Base-by-base conservation (phyloP, 2,888 invertebrate species). In the Drosophila parthenogenetica region DNA sequence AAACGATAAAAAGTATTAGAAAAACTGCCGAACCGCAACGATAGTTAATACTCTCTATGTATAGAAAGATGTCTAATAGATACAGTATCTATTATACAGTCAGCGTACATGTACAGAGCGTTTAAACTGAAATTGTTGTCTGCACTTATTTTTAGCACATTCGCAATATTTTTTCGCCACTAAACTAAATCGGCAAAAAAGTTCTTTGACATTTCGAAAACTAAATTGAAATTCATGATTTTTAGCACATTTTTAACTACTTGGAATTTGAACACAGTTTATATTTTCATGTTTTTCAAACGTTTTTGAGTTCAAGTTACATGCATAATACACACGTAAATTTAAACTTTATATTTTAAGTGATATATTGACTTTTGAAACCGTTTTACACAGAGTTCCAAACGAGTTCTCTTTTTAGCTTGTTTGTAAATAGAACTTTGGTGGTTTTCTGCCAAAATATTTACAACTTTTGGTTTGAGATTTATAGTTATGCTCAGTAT, bases 1-100 rank as follows among this genome's bases (percentile, higher is more conserved):
- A 35, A 35, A 35, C 35, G 13, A 13, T 13, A n/a, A 19, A 55
- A 35, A 17, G 19, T 32, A 53, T 62, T 61, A 32, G 51, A 59
- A 51, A 69, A 81, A 79, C 76, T 65, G 70, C 40, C 65, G 70
- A 83, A 73, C 73, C 81, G 70, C 69, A 70, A 79, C 71, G 81
- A 69, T 46, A 72, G 75, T 74, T 71, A 69, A 81, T 81, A 73
- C 61, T 62, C 66, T 51, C 67, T 55, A 51, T 54, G 60, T 53
- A 70, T 48, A 66, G 65, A 50, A 57, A 69, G 17, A 69, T 10
- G 63, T 35, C 13, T 35, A 35, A 40, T 14, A 48, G 14, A 16
- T 16, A 49, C 13, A 11, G n/a, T 14, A 53, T 35, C 4, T 22
- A 46, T 17, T 53, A 45, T 25, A 13, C 46, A 54, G 25, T 25